Percentiles rank a stretch among this genome's conserved stretches.
phyloP scores from a whole-genome alignment of 1,140 invertebrate species.

The Zaprionus tsacasi region DNA sequence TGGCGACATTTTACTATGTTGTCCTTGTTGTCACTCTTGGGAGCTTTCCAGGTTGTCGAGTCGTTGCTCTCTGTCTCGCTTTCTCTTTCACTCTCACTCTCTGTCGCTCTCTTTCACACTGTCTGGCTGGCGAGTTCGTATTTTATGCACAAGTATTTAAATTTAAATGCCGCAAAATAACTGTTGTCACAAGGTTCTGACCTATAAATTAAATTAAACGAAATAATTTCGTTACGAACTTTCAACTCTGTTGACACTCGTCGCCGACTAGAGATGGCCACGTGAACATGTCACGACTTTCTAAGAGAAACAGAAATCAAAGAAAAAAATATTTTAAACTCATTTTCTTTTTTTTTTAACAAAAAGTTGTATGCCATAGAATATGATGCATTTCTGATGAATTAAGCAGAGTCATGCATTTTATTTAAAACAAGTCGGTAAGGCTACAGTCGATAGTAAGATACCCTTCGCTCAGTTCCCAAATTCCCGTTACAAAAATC shows the following conservation, averaged over 20 bases:
- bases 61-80: not conserved
- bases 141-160: conserved; percentile 67
- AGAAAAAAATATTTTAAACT: not conserved
- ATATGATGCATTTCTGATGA: too few species aligned
- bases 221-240: conserved; percentile 63
- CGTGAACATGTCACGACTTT: not conserved
- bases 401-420: too few species aligned
- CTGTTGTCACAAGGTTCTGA: conserved; percentile 25
- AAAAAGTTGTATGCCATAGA: too few species aligned
- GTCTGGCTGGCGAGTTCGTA: conserved; percentile 24
- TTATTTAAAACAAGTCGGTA: too few species aligned
- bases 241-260: conserved; percentile 49
- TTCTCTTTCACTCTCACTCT: too few species aligned
- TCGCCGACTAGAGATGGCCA: conserved; percentile 13
- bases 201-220: conserved; percentile 67
- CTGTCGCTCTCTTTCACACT: too few species aligned
- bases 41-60: conserved; percentile 14
- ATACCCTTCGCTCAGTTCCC: too few species aligned
- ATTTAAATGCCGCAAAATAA: conserved; percentile 64
- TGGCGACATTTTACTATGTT: conserved; percentile 69
- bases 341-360: not conserved
- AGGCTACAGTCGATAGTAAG: too few species aligned
- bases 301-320: not conserved
- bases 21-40: conserved; percentile 27
- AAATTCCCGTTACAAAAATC: too few species aligned